Percentiles rank a stretch among this genome's conserved stretches.
These are phyloP conservation scores for Protophormia terraenovae DNA, from an alignment of 2,888 invertebrate species.

Conservation along the genomic window DNA sequence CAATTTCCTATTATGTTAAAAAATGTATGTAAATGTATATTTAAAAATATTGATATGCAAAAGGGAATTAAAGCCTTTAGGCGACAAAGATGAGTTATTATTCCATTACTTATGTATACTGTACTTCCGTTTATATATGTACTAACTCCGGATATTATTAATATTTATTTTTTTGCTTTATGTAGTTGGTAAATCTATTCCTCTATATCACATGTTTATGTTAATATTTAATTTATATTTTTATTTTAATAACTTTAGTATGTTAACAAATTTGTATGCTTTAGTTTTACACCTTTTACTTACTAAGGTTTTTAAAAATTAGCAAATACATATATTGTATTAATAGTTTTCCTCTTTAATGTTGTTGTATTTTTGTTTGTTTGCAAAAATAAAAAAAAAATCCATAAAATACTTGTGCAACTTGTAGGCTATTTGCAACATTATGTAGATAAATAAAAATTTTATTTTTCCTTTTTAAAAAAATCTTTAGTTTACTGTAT, in stretches of 20 bases:
- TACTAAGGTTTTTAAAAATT: neutral
- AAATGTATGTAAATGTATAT: neutral
- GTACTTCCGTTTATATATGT: constrained; percentile 39
- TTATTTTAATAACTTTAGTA: neutral
- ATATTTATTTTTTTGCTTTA: neutral
- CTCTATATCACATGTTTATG: neutral
- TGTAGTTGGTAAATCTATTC: neutral
- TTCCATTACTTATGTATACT: no score
- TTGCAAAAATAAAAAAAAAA: constrained; percentile 6
- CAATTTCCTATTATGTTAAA: neutral
- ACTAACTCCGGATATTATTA: constrained; percentile 45
- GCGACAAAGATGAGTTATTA: neutral
- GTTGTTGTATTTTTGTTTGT: neutral
- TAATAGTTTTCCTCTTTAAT: neutral
- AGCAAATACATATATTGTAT: neutral
- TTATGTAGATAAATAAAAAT: constrained; percentile 22
- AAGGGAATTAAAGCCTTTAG: constrained; percentile 6
- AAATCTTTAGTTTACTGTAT: neutral
- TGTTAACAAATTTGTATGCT: constrained; percentile 1
- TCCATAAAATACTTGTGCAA: constrained; percentile 44
- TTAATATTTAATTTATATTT: constrained; percentile 9
- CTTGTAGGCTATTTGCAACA: constrained; percentile 46
- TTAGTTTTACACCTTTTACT: constrained; percentile 22
- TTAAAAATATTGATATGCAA: neutral
- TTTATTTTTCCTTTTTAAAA: constrained; percentile 6